Evolutionary conservation across 1,140 invertebrate genomes (phyloP), one percentile per base, ranked within the genome.

Genomic region (Ceratina calcarata): DNA sequence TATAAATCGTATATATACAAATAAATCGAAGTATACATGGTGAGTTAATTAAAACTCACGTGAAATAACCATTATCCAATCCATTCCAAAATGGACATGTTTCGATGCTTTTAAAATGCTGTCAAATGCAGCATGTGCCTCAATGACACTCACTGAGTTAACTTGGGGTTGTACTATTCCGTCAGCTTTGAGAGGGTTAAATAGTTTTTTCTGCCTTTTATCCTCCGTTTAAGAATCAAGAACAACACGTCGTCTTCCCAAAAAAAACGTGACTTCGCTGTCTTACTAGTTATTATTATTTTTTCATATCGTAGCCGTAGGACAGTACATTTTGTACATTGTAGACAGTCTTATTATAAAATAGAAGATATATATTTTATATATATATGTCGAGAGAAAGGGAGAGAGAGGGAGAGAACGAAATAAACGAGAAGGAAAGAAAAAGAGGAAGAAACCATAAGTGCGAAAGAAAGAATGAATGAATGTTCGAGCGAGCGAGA

Each of bases 211-310:
- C 37, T 32, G 22, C 10, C 32, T 51, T 8, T 13, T 4, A 3
- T 20, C 37, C n/a, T 32, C 16, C 32, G 16, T 55, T 58, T 0
- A 20, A 18, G 7, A 24, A 49, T 67, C 57, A 45, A 45, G 27
- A 27, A 77, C 73, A 76, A 68, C 22, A 16, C 79, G 87, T 83
- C 84, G 87, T 89, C 85, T 83, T 90, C 82, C 83, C 73, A 84
- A 37, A 87, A 90, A 81, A 55, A 77, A 13, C 49, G 55, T 84
- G 77, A 86, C 75, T 64, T 81, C 32, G 45, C 20, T 53, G 55
- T 72, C 55, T 67, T 73, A 72, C 61, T 64, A 53, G n/a, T 65
- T 74, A 61, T 78, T 80, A 69, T 67, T 64, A 69, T 68, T 20
- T 61, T 75, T 69, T 82, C 27, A 61, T 86, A 73, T 66, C 15